Evolutionary conservation across 2,113 vertebrate genomes (phyloP).

Genomic region (Boulengeromyrus knoepffleri): DNA sequence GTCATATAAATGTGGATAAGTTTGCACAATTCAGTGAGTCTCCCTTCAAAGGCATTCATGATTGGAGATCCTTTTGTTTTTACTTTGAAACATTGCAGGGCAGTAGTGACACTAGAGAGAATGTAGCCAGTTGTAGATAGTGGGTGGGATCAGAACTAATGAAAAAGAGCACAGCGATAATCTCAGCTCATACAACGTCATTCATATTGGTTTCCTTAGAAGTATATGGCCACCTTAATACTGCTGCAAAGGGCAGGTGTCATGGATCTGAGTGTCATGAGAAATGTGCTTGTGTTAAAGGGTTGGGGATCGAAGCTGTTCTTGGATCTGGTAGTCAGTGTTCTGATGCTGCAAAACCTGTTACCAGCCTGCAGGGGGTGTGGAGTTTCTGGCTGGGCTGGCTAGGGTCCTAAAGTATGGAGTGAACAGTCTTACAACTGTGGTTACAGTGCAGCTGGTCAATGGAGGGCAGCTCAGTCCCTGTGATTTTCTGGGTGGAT

Average conservation of each 20-base stretch:
- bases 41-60: not conserved
- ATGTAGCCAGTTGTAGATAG: not conserved
- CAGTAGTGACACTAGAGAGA: not conserved
- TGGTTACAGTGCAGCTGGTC: not conserved
- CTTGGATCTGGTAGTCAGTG: not conserved
- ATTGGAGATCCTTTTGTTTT: not conserved
- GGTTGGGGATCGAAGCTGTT: not conserved
- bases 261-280: not conserved
- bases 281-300: not conserved
- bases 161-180: not conserved
- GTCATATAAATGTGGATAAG: not conserved
- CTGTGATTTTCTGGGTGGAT: not conserved
- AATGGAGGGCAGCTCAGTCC: not conserved
- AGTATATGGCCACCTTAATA: not conserved
- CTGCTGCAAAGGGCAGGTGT: not conserved
- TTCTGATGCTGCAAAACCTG: not conserved
- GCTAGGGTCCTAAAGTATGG: not conserved
- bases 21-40: not conserved
- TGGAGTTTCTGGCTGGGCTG: not conserved
- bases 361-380: not conserved
- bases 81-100: not conserved
- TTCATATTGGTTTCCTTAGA: not conserved
- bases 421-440: not conserved
- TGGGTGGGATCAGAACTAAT: not conserved
- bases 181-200: not conserved